A percentile compares a stretch with the other conserved stretches of the same genome.
These are phyloP conservation scores for Acanthis flammea DNA, from an alignment of 2,797 vertebrate species.

Conservation along the genomic window DNA sequence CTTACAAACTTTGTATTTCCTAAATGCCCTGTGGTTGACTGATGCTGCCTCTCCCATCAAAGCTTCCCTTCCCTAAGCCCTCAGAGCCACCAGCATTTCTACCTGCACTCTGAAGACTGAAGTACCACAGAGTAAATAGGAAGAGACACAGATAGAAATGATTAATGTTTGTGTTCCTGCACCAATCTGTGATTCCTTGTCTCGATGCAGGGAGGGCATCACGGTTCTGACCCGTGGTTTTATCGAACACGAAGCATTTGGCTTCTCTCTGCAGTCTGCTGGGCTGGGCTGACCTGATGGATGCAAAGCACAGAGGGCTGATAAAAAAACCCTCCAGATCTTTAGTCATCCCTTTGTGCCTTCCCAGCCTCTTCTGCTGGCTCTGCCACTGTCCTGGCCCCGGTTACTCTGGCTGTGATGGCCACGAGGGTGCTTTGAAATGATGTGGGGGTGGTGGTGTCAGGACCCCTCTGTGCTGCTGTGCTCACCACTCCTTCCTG, in stretches of 20 bases:
- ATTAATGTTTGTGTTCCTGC: neutral
- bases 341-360: neutral
- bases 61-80: neutral
- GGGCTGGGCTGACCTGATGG: neutral
- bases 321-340: neutral
- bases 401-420: fast-evolving
- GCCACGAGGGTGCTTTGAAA: fast-evolving
- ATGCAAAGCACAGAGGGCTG: neutral
- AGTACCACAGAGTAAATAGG: neutral
- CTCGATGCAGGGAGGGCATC: neutral
- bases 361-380: neutral
- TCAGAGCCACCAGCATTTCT: neutral
- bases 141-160: neutral
- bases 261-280: neutral
- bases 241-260: neutral
- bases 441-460: neutral
- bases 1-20: neutral
- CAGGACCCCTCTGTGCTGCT: neutral
- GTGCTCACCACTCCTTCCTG: fast-evolving
- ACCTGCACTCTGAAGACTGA: neutral
- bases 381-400: neutral
- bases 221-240: neutral
- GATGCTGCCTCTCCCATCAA: neutral
- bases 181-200: neutral
- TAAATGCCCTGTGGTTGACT: neutral